phyloP scores from a whole-genome alignment of 2,797 vertebrate species.

The Anisognathus igniventris region DNA sequence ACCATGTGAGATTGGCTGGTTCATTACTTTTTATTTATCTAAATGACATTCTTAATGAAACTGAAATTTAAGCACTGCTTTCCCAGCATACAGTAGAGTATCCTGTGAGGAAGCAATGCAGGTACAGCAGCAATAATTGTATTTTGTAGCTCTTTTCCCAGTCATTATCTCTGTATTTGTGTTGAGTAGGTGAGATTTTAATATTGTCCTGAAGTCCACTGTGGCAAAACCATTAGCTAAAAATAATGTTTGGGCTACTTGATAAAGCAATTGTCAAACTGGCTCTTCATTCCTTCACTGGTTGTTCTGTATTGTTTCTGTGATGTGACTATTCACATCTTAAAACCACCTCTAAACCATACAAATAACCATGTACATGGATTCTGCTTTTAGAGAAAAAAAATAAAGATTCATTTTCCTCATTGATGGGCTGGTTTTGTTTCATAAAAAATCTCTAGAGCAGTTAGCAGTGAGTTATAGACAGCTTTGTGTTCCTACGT shows the following conservation, averaged over 20 bases:
- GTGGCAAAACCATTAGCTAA: not conserved
- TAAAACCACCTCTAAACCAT: conserved; percentile 23
- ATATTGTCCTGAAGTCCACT: not conserved
- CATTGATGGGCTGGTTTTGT: conserved; percentile 40
- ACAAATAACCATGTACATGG: not conserved
- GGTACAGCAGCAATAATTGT: conserved; percentile 38
- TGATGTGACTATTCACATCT: conserved; percentile 47
- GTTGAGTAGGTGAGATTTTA: conserved; percentile 7
- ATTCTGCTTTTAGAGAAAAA: conserved; percentile 57
- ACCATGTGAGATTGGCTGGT: not conserved
- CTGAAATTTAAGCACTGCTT: not conserved
- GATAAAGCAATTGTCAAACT: conserved; percentile 18
- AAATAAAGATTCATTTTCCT: conserved; percentile 57
- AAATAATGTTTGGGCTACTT: not conserved
- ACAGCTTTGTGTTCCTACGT: not conserved
- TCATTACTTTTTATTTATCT: not conserved
- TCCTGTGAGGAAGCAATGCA: not conserved
- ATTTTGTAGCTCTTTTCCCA: not conserved
- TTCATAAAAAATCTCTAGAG: not conserved
- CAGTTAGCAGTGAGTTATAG: not conserved
- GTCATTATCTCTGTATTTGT: not conserved
- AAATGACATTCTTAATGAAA: not conserved
- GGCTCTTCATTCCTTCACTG: not conserved
- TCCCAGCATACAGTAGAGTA: not conserved
- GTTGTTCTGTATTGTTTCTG: conserved; percentile 42